These are phyloP conservation scores for Siniperca obscura DNA, from an alignment of 2,797 vertebrate genomes.

Conservation along the genomic window DNA sequence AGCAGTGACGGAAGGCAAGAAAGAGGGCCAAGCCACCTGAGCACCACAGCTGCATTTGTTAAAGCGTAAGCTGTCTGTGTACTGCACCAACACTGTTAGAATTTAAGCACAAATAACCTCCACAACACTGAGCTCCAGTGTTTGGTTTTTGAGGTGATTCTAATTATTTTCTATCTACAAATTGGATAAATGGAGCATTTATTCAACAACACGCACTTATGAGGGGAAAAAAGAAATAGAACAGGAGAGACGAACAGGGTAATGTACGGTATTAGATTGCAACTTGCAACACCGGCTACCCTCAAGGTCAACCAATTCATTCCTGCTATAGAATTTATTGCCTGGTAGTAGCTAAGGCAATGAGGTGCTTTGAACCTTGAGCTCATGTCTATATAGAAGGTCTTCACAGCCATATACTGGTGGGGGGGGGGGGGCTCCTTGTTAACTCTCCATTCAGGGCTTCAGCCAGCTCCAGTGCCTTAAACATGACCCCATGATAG, in stretches of 20 bases:
- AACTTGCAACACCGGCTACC: slow-evolving; percentile 72
- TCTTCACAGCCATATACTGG: slow-evolving; percentile 66
- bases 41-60: slow-evolving; percentile 63
- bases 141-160: slow-evolving; percentile 10
- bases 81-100: slow-evolving; percentile 18
- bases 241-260: slow-evolving; percentile 52
- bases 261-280: slow-evolving; percentile 76
- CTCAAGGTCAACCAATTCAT: slow-evolving; percentile 82
- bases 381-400: slow-evolving; percentile 79
- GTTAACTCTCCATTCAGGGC: slow-evolving; percentile 70
- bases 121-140: background rate
- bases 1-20: slow-evolving; percentile 62
- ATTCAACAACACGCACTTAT: slow-evolving; percentile 4
- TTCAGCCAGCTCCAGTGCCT: slow-evolving; percentile 39
- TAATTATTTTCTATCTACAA: slow-evolving; percentile 41
- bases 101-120: slow-evolving; percentile 56
- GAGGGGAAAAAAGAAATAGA: background rate
- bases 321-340: slow-evolving; percentile 76
- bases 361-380: slow-evolving; percentile 83
- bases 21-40: slow-evolving; percentile 66
- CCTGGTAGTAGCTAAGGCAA: slow-evolving; percentile 73
- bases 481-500: slow-evolving; percentile 56
- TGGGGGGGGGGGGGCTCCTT: slow-evolving; percentile 49
- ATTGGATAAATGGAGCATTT: slow-evolving; percentile 47
- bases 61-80: slow-evolving; percentile 34